A percentile compares a stretch with the other conserved stretches of the same genome.
phyloP scores from a whole-genome alignment of 2,797 vertebrate genomes.

The Lycodopsis pacificus region DNA sequence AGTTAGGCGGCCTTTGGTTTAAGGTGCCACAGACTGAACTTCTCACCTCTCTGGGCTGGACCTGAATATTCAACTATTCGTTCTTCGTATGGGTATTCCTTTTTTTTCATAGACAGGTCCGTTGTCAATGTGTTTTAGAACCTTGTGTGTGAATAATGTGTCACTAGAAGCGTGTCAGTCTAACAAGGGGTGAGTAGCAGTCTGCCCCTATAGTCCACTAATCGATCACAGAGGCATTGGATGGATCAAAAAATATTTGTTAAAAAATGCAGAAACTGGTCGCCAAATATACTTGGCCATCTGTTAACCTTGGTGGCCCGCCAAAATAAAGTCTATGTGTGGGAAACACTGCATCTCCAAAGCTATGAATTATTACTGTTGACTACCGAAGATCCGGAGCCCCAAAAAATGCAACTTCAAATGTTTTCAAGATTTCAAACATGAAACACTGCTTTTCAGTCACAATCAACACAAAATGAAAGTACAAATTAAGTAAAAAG shows the following conservation, averaged over 20 bases:
- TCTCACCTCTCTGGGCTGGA: neutral
- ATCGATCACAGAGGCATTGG: neutral
- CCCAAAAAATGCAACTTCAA: too few relatives aligned
- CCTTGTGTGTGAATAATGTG: neutral
- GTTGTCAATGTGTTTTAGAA: neutral
- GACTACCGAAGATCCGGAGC: neutral
- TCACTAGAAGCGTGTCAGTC: neutral
- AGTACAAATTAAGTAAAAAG: neutral
- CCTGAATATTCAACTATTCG: neutral
- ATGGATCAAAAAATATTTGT: neutral
- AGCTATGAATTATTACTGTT: too few relatives aligned
- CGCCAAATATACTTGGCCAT: neutral
- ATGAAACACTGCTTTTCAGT: neutral
- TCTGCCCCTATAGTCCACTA: neutral
- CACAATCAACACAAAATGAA: neutral
- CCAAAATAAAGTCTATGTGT: too few relatives aligned
- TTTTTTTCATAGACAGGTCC: neutral
- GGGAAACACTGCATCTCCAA: too few relatives aligned
- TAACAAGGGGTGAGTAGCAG: neutral
- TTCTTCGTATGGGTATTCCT: neutral
- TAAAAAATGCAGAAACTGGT: neutral
- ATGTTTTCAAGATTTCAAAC: neutral
- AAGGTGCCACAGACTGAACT: neutral
- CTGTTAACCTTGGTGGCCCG: neutral
- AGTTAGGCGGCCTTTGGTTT: neutral